Base-by-base conservation (phyloP, 2,113 vertebrate genomes). In the Leptosomus discolor region DNA sequence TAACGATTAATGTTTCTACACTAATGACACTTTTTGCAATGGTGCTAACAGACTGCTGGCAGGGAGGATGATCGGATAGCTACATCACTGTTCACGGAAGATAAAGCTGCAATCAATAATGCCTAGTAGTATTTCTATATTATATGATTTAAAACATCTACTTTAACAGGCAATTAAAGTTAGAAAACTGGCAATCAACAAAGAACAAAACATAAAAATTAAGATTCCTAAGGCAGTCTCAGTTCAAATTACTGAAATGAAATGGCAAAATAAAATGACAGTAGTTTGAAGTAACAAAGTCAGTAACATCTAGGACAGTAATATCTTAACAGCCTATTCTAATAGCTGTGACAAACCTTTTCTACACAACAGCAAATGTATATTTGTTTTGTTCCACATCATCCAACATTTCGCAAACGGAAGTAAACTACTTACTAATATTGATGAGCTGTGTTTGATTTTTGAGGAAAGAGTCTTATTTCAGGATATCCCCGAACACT, bases 401-500 rank as follows among this genome's bases (percentile, higher is more conserved):
- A 57, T 19, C 34, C 37, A 78, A 69, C 30, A 6, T 39, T 46
- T 92, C 94, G 89, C 11, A 79, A 87, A 88, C 26, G 30, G 46
- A 63, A 74, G 10, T 50, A 77, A 91, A 45, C 24, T 92, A 98
- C 99, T 85, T 98, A 99, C 99, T 98, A 98, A 97, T 98, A 99
- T 2, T 97, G 97, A 73, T 98, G 95, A 46, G 96, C 96, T 21
- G 96, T 98, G 91, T 92, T 98, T 92, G 97, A 90, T 81, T 98
- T 98, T 79, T 92, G 97, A 32, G 98, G 97, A 89, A 98, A 99
- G 86, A 99, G 98, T 85, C 99, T 98, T 95, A 99, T 98, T 94
- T 99, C 99, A 41, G 99, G 99, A 88, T 99, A 99, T 21, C 98
- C 98, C 26, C 98, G 98, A 88, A 99, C 98, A 16, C 92, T 97